Evolutionary conservation across 2,888 invertebrate species (phyloP).

Genomic region (Brenthis ino): DNA sequence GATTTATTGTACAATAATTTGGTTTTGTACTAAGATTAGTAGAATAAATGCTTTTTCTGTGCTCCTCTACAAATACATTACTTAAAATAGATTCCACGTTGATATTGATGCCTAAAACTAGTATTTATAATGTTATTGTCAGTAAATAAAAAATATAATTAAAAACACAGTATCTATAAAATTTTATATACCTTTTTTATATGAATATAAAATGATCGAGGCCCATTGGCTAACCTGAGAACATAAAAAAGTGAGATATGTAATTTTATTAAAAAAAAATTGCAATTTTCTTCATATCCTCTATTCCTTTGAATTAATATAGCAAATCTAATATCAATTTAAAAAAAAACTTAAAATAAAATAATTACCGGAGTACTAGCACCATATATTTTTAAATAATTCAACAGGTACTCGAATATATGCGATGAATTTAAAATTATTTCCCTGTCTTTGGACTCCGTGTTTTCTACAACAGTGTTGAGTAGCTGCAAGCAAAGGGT

Average conservation of each 20-base stretch:
- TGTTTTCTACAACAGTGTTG: slow-evolving; percentile 54
- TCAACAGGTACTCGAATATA: slow-evolving; percentile 47
- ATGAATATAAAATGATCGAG: slow-evolving; percentile 54
- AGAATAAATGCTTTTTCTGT: not conserved
- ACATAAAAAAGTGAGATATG: slow-evolving; percentile 4
- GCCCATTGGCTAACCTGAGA: slow-evolving; percentile 69
- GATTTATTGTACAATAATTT: not conserved
- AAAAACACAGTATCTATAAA: not conserved
- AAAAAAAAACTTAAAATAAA: not conserved
- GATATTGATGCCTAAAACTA: slow-evolving; percentile 6
- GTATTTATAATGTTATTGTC: not conserved
- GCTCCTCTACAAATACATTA: not conserved
- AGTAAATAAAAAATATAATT: not conserved
- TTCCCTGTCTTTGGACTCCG: slow-evolving; percentile 33
- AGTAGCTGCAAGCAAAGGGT: slow-evolving; percentile 59
- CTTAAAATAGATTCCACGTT: slow-evolving; percentile 1
- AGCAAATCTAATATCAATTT: no score
- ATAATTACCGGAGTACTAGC: slow-evolving; percentile 53
- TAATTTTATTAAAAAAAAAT: not conserved
- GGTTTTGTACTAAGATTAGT: not conserved
- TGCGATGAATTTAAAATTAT: slow-evolving; percentile 39
- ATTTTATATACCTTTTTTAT: slow-evolving; percentile 34
- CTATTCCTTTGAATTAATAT: not conserved
- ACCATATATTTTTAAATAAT: slow-evolving; percentile 52
- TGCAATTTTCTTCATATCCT: not conserved